Evolutionary conservation across 2,113 vertebrate species (phyloP), one percentile per base, ranked within the genome.

Genomic region (Eulacestoma nigropectus): DNA sequence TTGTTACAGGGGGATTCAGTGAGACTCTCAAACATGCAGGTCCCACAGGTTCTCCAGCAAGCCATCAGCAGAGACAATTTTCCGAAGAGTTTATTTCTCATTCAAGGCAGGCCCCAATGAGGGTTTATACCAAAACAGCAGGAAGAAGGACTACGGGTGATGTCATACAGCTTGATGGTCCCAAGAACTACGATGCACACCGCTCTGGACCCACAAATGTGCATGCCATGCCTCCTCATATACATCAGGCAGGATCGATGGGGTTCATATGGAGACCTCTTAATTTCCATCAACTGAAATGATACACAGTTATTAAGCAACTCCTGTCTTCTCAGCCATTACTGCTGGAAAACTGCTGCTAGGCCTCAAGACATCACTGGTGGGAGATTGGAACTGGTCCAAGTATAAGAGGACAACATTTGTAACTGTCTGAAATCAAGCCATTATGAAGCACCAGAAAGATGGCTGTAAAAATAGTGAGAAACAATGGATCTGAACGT

Each of bases 71-170:
- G 25, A 76, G 41, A 44, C 0, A 0, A 29, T 29, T 11, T 76
- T 82, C 46, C 42, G 29, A 70, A 46, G 29, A 62, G 25, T 46
- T 84, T 73, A 27, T 74, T 77, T 77, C 44, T 63, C 29, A 65
- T 25, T 39, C 72, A 65, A 87, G 65, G 29, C 20, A 79, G 30
- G 16, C 3, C 15, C 18, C 53, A 86, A 7, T 3, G 29, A 70
- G 30, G 5, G 4, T 62, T 65, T 6, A 1, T 14, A 26, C 9
- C 23, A 32, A 35, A 69, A 46, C 0, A 1, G 46, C 11, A 30
- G 11, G 33, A 88, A 25, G 25, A 84, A 74, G 59, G 39, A 16
- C 23, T 19, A 13, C 4, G 17, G 16, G 16, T 17, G 8, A 16
- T 19, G 21, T 23, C 10, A 1, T 14, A 70, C n/a, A 65, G 15